phyloP scores from a whole-genome alignment of 2,113 vertebrate species.

The Vulpes lagopus region DNA sequence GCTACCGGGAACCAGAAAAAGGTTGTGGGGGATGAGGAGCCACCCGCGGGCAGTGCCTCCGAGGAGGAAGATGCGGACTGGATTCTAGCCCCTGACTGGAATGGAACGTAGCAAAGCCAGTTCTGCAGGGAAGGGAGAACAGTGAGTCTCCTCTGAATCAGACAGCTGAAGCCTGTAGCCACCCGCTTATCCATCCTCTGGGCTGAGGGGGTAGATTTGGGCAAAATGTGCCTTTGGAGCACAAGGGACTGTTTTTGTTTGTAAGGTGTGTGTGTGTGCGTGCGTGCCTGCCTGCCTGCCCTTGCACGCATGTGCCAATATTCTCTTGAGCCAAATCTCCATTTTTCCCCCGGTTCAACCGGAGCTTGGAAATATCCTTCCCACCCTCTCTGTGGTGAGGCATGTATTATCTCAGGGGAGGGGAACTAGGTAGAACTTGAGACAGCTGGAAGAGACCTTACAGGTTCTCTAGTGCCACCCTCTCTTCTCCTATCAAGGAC shows the following conservation, averaged over 20 bases:
- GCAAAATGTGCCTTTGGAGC: neutral
- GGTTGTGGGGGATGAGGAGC: neutral
- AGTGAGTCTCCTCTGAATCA: neutral
- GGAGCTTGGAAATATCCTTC: slow-evolving; percentile 48
- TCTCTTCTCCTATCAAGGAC: slow-evolving; percentile 13
- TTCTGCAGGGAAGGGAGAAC: neutral
- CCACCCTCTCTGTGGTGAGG: slow-evolving; percentile 1
- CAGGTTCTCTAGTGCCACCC: neutral
- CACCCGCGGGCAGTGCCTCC: neutral
- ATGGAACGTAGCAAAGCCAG: slow-evolving; percentile 29
- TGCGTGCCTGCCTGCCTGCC: neutral
- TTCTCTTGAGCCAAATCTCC: slow-evolving; percentile 49
- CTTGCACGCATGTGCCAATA: neutral
- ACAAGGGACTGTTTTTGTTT: neutral
- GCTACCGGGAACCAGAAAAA: neutral
- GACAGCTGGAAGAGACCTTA: slow-evolving; percentile 13
- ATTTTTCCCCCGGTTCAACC: slow-evolving; percentile 22
- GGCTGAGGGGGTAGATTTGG: neutral
- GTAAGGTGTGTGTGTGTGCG: rapidly evolving
- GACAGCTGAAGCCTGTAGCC: neutral
- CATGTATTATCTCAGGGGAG: slow-evolving; percentile 6
- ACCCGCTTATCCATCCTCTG: neutral
- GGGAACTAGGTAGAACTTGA: neutral
- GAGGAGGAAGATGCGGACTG: slow-evolving; percentile 23
- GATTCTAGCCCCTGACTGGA: neutral